Percentiles rank a stretch among this genome's conserved stretches.
Evolutionary conservation across 2,888 invertebrate species (phyloP).

Genomic region (Aquatica leii): DNA sequence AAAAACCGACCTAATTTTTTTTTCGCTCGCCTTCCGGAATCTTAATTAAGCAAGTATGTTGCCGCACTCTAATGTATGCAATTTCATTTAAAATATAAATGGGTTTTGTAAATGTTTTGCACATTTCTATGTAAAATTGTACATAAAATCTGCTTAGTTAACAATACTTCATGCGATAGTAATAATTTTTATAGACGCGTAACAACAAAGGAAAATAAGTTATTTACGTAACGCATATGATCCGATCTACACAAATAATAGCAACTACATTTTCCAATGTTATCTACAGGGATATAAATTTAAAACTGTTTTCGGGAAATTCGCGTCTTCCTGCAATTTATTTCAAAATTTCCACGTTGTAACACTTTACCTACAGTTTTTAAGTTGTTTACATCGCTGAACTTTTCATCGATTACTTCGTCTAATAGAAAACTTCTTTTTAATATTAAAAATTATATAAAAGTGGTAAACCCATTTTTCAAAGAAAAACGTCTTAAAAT

Average conservation of each 20-base stretch:
- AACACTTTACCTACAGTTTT: conserved; percentile 12
- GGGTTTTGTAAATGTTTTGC: no score
- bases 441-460: not conserved
- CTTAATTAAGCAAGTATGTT: no score
- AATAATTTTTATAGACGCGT: no score
- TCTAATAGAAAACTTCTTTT: not conserved
- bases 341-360: conserved; percentile 11
- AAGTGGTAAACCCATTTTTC: not conserved
- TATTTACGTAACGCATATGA: conserved; percentile 2
- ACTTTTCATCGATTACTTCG: not conserved
- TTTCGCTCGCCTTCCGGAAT: no score
- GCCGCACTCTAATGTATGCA: no score
- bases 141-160: no score
- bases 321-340: conserved; percentile 13
- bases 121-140: no score
- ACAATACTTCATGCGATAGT: no score
- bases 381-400: not conserved
- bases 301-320: conserved; percentile 11
- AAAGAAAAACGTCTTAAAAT: conserved; percentile 16
- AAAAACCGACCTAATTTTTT: no score
- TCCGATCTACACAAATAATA: not conserved
- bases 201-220: not conserved
- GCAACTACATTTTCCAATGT: conserved; percentile 7
- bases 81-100: no score
- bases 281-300: conserved; percentile 11